Conservation (phyloP, 2,888 invertebrate genomes). For the Therioaphis trifolii region DNA sequence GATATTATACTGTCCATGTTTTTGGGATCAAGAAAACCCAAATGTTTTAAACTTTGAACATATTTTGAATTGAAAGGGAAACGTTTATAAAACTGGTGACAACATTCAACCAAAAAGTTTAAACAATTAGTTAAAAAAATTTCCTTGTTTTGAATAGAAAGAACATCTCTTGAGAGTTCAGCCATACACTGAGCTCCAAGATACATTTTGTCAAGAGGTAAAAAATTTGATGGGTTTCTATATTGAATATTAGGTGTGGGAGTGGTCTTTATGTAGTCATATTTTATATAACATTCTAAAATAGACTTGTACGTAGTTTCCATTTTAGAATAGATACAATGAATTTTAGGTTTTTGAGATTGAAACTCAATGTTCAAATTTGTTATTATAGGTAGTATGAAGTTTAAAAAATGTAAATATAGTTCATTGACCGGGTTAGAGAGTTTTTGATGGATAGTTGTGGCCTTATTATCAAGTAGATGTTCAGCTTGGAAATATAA, state of each 20-base stretch:
- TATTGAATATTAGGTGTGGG: neutral
- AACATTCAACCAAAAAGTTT: slow-evolving; percentile 20
- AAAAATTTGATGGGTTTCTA: neutral
- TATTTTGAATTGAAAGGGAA: neutral
- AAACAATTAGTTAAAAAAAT: neutral
- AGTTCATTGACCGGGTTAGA: neutral
- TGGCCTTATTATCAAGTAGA: slow-evolving; percentile 49
- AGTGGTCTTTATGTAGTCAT: no score
- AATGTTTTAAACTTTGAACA: neutral
- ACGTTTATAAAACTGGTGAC: slow-evolving; percentile 1
- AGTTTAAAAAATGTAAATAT: slow-evolving; percentile 34
- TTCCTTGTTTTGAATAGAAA: no score
- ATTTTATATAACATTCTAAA: neutral
- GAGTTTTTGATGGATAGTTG: neutral
- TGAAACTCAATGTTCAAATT: slow-evolving; percentile 30
- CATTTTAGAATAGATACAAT: slow-evolving; percentile 6
- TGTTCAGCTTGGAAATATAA: slow-evolving; percentile 2
- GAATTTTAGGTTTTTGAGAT: slow-evolving; percentile 13
- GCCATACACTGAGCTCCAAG: no score
- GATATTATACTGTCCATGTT: neutral
- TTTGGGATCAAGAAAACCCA: neutral
- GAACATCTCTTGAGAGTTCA: no score
- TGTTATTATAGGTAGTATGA: slow-evolving; percentile 1
- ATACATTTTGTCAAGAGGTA: no score
- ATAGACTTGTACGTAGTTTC: slow-evolving; percentile 1